Evolutionary conservation across 2,113 vertebrate species (phyloP), one percentile per base, ranked within the genome.

Genomic region (Pimephales promelas): DNA sequence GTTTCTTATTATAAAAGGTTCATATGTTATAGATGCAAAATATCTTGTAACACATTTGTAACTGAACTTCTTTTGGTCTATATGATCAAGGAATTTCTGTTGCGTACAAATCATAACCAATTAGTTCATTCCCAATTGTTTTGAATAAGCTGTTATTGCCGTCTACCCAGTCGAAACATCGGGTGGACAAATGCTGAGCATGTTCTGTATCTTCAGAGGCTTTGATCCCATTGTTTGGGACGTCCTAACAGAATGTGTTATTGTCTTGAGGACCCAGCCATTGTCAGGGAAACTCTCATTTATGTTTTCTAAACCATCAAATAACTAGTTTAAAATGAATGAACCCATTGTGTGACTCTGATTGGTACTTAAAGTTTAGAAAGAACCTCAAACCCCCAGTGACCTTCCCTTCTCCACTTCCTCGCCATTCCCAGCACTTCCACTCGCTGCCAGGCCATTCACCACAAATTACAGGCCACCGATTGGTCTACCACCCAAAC

Each of bases 401-500:
- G 11, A 28, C 31, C 82, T 83, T 81, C 54, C 76, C 81, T 70
- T 56, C 36, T 56, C 10, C n/a, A 40, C 62, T 71, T 59, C 47
- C 52, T 20, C 78, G 73, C 45, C 36, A 31, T 81, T 36, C 76
- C 61, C 52, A 83, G 86, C 72, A 31, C 87, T 61, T 90, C 68
- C 79, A 90, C 87, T 89, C 87, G 80, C 86, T 76, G 88, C 90
- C 89, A 70, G 79, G 84, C 83, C 47, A 10, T 87, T 79, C 11
- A 31, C 87, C 84, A 57, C 87, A 77, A 86, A 85, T 85, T 85
- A 85, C 73, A 85, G 74, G 84, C 90, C 92, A 91, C 88, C 90
- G 92, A 92, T 92, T 83, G 90, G 90, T 92, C 79, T 85, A 92
- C 93, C 94, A 22, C 92, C 87, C 40, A 40, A 87, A 88, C 86